Percentiles rank a stretch among this genome's conserved stretches.
Evolutionary conservation across 92 coral and sea anemone species (phyloP).

Genomic region (Desmophyllum pertusum): DNA sequence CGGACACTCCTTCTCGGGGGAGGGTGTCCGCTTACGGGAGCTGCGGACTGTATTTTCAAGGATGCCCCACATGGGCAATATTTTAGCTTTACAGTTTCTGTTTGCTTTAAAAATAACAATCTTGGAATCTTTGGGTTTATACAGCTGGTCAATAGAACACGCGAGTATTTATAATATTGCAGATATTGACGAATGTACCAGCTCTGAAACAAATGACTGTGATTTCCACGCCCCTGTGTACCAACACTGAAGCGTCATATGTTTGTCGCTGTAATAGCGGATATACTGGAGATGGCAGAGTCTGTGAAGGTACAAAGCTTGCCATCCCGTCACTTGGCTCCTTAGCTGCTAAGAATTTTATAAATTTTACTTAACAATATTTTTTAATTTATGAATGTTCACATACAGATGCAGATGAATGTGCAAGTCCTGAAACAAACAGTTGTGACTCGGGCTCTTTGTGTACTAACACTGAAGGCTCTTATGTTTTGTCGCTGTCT

Average conservation of each 20-base stretch:
- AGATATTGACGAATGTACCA: conserved; percentile 57
- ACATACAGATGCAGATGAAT: conserved; percentile 58
- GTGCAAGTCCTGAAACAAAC: conserved; percentile 35
- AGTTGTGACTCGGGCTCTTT: conserved; percentile 44
- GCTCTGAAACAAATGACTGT: conserved; percentile 2
- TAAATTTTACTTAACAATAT: neutral
- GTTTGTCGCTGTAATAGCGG: conserved; percentile 34
- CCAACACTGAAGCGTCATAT: conserved; percentile 28
- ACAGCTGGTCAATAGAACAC: no score
- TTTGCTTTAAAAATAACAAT: no score
- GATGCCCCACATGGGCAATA: neutral
- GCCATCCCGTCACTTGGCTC: neutral
- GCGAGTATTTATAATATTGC: neutral
- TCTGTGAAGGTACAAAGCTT: conserved; percentile 51
- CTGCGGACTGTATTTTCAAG: no score
- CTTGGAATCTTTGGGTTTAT: no score
- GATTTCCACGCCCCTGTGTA: conserved; percentile 24
- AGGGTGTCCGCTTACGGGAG: no score
- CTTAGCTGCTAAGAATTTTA: neutral
- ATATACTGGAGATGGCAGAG: conserved; percentile 45
- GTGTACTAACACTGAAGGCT: conserved; percentile 64
- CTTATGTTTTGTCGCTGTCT: conserved; percentile 56
- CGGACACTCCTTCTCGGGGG: no score
- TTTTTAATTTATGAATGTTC: no score
- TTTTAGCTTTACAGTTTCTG: no score